Base-by-base conservation (phyloP, 2,797 vertebrate genomes). In the Hipposideros larvatus region DNA sequence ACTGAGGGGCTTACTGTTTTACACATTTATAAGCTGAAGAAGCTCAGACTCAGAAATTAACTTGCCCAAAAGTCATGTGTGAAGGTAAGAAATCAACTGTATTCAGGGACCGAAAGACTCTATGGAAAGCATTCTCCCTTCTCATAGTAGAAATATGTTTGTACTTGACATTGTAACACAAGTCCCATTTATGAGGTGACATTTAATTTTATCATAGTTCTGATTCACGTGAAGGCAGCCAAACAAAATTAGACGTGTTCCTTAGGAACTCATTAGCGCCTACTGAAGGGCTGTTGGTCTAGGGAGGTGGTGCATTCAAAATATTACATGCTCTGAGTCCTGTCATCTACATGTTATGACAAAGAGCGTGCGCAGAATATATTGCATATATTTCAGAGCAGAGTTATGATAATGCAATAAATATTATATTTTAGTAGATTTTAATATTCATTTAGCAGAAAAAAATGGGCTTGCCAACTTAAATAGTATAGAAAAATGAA, bases 91-190 rank as follows among this genome's bases (percentile, higher is more conserved):
- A 84, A 61, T 43, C n/a, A 84, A 34, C 26, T 48, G 31, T 53
- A 78, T n/a, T 68, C 24, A 41, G 43, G 5, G 26, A 96, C 77
- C 79, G 85, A 90, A 87, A 95, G n/a, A 79, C 48, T 74, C 48
- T 74, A 74, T 21, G 8, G 28, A 79, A 85, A 83, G 24, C 43
- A 78, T 65, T 94, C 55, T 86, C 43, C 53, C 74, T 68, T 83
- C 73, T 65, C 78, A 79, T 2, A 43, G 51, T 16, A 37, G 1
- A 7, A 63, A 55, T 83, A 92, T 83, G 78, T 88, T 82, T 82
- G n/a, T 53, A 80, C 21, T 65, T 80, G 18, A 87, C 19, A 78
- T 24, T 77, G 4, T 18, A 55, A 66, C 46, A 63, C 11, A 70
- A 66, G 3, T 89, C 59, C 16, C 7, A 91, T 57, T 70, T 74